Conservation (phyloP, 2,888 invertebrate genomes). For the Neuroscelio doddi region DNA sequence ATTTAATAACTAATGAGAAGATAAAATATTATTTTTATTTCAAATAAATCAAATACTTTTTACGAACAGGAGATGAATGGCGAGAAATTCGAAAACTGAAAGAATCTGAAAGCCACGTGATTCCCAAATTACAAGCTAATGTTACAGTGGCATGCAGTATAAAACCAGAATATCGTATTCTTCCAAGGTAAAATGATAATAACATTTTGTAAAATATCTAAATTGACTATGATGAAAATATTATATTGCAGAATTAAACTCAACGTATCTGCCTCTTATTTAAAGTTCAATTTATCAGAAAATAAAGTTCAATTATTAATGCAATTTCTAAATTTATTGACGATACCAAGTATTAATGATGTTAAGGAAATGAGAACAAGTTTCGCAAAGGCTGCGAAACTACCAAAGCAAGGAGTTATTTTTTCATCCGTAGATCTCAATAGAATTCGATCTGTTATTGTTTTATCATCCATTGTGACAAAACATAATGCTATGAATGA, state of each 20-base stretch:
- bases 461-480: conserved; percentile 57
- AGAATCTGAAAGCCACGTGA: conserved; percentile 83
- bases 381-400: conserved; percentile 29
- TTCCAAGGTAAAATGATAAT: conserved; percentile 75
- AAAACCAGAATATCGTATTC: conserved; percentile 79
- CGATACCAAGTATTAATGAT: conserved; percentile 66
- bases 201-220: neutral
- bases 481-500: conserved; percentile 48
- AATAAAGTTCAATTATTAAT: conserved; percentile 79
- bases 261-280: conserved; percentile 80
- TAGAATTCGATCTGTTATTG: conserved; percentile 50
- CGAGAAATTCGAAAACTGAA: conserved; percentile 79
- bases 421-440: conserved; percentile 22
- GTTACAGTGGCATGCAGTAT: conserved; percentile 84
- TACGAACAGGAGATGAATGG: conserved; percentile 79
- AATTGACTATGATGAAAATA: neutral
- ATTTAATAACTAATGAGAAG: too few relatives aligned
- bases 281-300: conserved; percentile 85
- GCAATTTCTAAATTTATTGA: conserved; percentile 76
- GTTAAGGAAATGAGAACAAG: conserved; percentile 49
- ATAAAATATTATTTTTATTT: too few relatives aligned
- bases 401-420: conserved; percentile 18
- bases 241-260: conserved; percentile 79
- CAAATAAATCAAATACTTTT: neutral
- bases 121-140: conserved; percentile 80